These are phyloP conservation scores for Epicauta chinensis DNA, from an alignment of 1,140 invertebrate genomes.

Conservation along the genomic window DNA sequence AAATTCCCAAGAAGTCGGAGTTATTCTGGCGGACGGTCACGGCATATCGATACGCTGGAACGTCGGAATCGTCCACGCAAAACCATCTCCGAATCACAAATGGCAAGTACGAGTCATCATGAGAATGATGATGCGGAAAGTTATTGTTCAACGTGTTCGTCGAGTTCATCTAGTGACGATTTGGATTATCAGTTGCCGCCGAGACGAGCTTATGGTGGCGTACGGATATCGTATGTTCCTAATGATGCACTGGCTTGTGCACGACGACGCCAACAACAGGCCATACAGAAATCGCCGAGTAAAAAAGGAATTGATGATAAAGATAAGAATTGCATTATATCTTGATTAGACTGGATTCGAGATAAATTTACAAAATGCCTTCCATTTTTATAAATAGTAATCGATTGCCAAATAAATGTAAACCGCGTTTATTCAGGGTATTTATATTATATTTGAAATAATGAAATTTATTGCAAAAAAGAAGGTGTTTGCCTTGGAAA, in stretches of 20 bases:
- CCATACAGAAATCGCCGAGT: constrained; percentile 38
- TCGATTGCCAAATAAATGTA: constrained; percentile 26
- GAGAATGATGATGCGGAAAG: constrained; percentile 63
- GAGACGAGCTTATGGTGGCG: constrained; percentile 74
- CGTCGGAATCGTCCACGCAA: constrained; percentile 39
- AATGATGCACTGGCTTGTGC: constrained; percentile 80
- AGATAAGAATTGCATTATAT: constrained; percentile 66
- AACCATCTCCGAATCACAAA: constrained; percentile 33
- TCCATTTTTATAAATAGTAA: constrained; percentile 21
- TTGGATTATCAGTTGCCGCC: constrained; percentile 76
- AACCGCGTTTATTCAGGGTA: constrained; percentile 26
- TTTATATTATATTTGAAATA: too few species aligned
- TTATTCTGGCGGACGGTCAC: constrained; percentile 35
- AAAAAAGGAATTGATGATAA: constrained; percentile 42
- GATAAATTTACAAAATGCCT: constrained; percentile 18
- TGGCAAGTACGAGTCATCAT: constrained; percentile 29
- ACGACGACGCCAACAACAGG: constrained; percentile 55
- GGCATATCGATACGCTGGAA: constrained; percentile 35
- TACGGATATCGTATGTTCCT: constrained; percentile 82
- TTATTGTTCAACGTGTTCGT: constrained; percentile 82
- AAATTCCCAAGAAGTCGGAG: constrained; percentile 43
- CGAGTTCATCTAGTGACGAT: constrained; percentile 75
- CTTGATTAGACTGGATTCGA: constrained; percentile 47
- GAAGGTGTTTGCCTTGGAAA: neutral
- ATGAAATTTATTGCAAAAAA: neutral